phyloP scores from a whole-genome alignment of 2,797 vertebrate genomes.

The Gastrophryne carolinensis region DNA sequence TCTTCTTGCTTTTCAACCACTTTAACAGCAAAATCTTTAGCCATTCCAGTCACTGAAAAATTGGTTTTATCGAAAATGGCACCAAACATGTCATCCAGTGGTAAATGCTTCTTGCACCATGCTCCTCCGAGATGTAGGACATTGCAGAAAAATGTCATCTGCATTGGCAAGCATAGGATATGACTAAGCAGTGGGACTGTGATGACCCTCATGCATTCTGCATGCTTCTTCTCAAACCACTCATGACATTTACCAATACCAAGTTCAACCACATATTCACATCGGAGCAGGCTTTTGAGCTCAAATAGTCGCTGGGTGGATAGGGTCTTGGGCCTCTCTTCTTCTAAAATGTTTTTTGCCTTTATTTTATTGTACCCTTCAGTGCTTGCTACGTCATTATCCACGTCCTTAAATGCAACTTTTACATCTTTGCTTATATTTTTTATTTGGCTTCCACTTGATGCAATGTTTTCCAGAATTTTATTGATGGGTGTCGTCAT shows the following conservation, averaged over 20 bases:
- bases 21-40: slow-evolving; percentile 69
- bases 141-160: slow-evolving; percentile 79
- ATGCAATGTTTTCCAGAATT: slow-evolving; percentile 70
- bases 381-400: slow-evolving; percentile 70
- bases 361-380: slow-evolving; percentile 57
- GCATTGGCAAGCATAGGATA: slow-evolving; percentile 85
- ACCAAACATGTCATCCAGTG: slow-evolving; percentile 76
- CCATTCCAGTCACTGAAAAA: slow-evolving; percentile 65
- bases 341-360: accelerated
- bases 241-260: slow-evolving; percentile 70
- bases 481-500: slow-evolving; percentile 64
- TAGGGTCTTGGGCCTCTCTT: accelerated
- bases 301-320: slow-evolving; percentile 77
- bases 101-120: slow-evolving; percentile 71
- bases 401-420: slow-evolving; percentile 67
- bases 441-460: not conserved
- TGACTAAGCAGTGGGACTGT: slow-evolving; percentile 74
- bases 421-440: slow-evolving; percentile 64
- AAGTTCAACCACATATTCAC: slow-evolving; percentile 67
- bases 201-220: slow-evolving; percentile 65
- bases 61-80: slow-evolving; percentile 77
- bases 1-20: slow-evolving; percentile 57
- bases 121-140: slow-evolving; percentile 59
- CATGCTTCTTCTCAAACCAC: slow-evolving; percentile 74
- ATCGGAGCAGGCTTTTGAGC: slow-evolving; percentile 75